Conservation (phyloP, 2,888 invertebrate species). For the Ectemnius lituratus region DNA sequence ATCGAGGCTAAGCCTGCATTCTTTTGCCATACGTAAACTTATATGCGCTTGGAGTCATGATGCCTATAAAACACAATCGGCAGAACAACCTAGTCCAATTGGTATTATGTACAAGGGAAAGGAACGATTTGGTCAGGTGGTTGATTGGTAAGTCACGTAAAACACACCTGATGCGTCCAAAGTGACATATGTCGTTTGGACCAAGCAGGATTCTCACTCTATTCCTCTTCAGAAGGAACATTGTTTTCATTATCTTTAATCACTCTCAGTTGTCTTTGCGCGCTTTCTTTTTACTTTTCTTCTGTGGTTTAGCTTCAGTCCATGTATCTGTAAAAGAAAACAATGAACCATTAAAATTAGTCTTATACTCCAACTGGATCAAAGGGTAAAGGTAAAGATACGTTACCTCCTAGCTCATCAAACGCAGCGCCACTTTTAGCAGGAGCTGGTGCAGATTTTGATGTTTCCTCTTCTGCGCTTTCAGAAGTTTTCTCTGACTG, state of each 20-base stretch:
- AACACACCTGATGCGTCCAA: constrained; percentile 62
- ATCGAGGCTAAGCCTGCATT: constrained; percentile 29
- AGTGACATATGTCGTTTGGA: constrained; percentile 54
- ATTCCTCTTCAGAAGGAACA: constrained; percentile 46
- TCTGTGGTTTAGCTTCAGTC: constrained; percentile 86
- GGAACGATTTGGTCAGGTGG: constrained; percentile 63
- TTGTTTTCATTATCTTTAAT: constrained; percentile 43
- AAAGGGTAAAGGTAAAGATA: constrained; percentile 8
- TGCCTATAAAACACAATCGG: constrained; percentile 49
- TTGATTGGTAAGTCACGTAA: constrained; percentile 55
- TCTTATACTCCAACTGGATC: not conserved
- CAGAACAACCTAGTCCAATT: constrained; percentile 55
- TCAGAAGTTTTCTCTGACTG: constrained; percentile 59
- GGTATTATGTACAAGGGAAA: constrained; percentile 61
- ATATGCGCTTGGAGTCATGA: constrained; percentile 44
- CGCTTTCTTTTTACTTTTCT: constrained; percentile 88
- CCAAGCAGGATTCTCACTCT: constrained; percentile 56
- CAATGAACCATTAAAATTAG: not conserved
- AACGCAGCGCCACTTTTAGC: constrained; percentile 77
- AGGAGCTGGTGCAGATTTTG: constrained; percentile 58
- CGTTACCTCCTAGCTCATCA: constrained; percentile 82
- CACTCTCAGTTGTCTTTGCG: constrained; percentile 84
- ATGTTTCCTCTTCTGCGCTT: constrained; percentile 55
- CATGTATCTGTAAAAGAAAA: constrained; percentile 81
- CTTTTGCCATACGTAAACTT: constrained; percentile 35